Percentiles rank a stretch among this genome's conserved stretches.
These are phyloP conservation scores for Phrynocephalus forsythii DNA, from an alignment of 2,797 vertebrate species.

Conservation along the genomic window DNA sequence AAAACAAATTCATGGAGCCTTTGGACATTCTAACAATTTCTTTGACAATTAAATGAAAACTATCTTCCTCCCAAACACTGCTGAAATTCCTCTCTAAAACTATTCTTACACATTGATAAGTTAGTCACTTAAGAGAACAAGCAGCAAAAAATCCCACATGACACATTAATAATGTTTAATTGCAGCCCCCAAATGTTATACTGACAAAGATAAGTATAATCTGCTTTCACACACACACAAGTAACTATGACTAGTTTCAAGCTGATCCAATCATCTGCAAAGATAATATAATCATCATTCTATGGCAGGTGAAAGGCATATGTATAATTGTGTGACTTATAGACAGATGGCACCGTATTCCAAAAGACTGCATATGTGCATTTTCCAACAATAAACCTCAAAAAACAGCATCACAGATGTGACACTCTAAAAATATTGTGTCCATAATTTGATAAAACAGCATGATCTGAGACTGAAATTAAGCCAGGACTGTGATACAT, in stretches of 20 bases:
- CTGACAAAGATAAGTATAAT: conserved; percentile 4
- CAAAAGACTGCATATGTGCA: not conserved
- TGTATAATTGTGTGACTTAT: not conserved
- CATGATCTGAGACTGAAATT: not conserved
- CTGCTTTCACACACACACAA: not conserved
- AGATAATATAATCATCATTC: not conserved
- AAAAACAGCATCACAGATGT: not conserved
- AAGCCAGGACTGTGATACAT: not conserved
- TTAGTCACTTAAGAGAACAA: not conserved
- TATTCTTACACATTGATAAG: not conserved
- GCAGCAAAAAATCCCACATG: not conserved
- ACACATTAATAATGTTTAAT: not conserved
- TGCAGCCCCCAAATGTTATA: not conserved
- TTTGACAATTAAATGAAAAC: not conserved
- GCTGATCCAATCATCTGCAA: not conserved
- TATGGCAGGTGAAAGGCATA: not conserved
- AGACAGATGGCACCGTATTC: not conserved
- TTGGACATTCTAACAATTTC: not conserved
- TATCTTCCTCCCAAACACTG: not conserved
- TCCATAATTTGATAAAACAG: not conserved
- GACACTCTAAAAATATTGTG: not conserved
- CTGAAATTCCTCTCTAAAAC: not conserved
- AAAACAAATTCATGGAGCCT: not conserved
- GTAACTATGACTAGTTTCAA: not conserved
- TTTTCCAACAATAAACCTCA: not conserved